phyloP scores from a whole-genome alignment of 2,888 invertebrate species.

The Synergus umbraculus region DNA sequence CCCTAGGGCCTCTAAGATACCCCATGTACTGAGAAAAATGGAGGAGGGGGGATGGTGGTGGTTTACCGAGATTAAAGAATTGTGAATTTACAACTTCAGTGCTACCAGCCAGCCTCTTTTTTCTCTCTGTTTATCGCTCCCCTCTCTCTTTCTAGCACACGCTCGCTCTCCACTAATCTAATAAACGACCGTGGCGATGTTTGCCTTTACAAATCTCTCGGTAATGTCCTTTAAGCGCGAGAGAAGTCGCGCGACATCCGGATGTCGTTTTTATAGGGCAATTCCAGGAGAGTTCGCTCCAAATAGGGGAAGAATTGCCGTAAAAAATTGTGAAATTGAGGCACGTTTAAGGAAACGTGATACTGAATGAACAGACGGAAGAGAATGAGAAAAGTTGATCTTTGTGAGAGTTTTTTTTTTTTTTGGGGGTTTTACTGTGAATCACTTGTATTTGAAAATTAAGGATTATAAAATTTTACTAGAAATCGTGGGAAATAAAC shows the following conservation, averaged over 20 bases:
- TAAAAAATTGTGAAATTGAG: conserved; percentile 30
- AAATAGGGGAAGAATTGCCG: conserved; percentile 29
- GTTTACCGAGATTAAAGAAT: conserved; percentile 72
- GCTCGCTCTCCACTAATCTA: conserved; percentile 58
- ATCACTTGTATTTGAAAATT: no score
- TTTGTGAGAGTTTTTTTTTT: conserved; percentile 10
- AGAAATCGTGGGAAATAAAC: not conserved
- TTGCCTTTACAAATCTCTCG: conserved; percentile 54
- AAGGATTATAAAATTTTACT: not conserved
- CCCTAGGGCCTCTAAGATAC: conserved; percentile 53
- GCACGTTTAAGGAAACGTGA: conserved; percentile 7
- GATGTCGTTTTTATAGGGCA: conserved; percentile 35
- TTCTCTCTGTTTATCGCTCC: conserved; percentile 45
- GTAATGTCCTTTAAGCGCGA: conserved; percentile 40
- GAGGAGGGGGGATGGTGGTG: conserved; percentile 48
- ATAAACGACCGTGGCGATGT: conserved; percentile 59
- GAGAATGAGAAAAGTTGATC: not conserved
- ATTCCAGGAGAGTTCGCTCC: conserved; percentile 34
- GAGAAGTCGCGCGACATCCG: conserved; percentile 38
- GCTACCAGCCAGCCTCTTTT: conserved; percentile 58
- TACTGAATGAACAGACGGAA: not conserved
- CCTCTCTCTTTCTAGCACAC: conserved; percentile 49
- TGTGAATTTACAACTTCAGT: conserved; percentile 65
- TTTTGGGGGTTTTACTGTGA: not conserved
- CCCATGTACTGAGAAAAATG: conserved; percentile 33